Percentiles rank a stretch among this genome's conserved stretches.
Evolutionary conservation across 23 tunicate species (phyloP).

Genomic region (Trididemnum clinides): DNA sequence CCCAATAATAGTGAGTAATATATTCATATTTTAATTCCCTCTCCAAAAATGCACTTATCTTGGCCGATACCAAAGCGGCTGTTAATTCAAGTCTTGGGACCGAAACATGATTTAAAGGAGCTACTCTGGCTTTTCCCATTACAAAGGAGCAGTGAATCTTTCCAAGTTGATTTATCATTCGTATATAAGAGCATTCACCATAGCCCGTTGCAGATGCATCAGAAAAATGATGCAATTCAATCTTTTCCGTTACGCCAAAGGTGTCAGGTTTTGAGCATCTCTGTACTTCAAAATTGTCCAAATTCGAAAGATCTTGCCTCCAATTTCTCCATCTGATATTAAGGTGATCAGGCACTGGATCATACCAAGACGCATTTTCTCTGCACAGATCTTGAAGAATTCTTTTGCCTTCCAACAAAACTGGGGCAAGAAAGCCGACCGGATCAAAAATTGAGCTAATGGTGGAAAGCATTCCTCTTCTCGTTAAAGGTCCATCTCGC

Average conservation of each 20-base stretch:
- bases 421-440: constrained; percentile 23
- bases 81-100: constrained; percentile 28
- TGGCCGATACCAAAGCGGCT: constrained; percentile 14
- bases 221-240: constrained; percentile 23
- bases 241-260: constrained; percentile 1
- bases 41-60: background rate
- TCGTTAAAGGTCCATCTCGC: background rate
- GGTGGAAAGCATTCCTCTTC: constrained; percentile 15
- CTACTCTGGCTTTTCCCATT: constrained; percentile 34
- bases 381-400: constrained; percentile 9
- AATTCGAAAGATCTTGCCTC: background rate
- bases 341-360: background rate
- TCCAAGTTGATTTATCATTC: background rate
- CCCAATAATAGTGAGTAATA: background rate
- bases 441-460: constrained; percentile 29
- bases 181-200: constrained; percentile 29
- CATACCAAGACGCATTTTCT: background rate
- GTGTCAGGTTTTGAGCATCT: constrained; percentile 14
- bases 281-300: constrained; percentile 7
- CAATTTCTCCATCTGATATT: constrained; percentile 7
- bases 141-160: constrained; percentile 21
- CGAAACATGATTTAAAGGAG: constrained; percentile 17
- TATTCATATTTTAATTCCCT: background rate
- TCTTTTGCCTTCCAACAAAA: background rate
- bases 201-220: constrained; percentile 27